A percentile compares a stretch with the other conserved stretches of the same genome.
These are phyloP conservation scores for Trichomalopsis sarcophagae DNA, from an alignment of 1,140 invertebrate species.

Conservation along the genomic window DNA sequence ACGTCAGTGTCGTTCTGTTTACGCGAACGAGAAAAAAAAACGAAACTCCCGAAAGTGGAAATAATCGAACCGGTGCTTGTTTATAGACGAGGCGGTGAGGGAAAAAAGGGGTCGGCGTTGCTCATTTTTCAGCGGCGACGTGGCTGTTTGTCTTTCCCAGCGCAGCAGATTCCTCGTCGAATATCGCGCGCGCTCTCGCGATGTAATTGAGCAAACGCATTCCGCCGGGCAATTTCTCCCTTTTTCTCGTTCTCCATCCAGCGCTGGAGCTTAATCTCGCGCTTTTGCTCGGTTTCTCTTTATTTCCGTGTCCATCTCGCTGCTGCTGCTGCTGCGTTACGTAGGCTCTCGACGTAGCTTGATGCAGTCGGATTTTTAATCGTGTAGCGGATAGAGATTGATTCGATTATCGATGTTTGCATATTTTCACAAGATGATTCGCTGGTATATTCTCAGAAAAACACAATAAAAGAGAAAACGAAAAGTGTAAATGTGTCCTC, in stretches of 20 bases:
- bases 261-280: slow-evolving; percentile 31
- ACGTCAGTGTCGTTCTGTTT: too few species aligned
- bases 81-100: slow-evolving; percentile 15
- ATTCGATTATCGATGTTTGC: neutral
- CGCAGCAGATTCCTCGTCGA: slow-evolving; percentile 37
- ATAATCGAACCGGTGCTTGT: slow-evolving; percentile 53
- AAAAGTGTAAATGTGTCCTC: slow-evolving; percentile 48
- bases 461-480: neutral
- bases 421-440: too few species aligned
- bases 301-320: slow-evolving; percentile 23
- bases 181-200: slow-evolving; percentile 32
- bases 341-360: neutral
- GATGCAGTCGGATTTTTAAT: neutral
- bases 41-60: slow-evolving; percentile 52
- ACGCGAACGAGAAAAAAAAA: neutral
- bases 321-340: neutral
- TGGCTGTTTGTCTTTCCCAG: slow-evolving; percentile 35
- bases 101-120: neutral
- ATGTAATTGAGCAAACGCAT: slow-evolving; percentile 53
- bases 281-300: slow-evolving; percentile 15
- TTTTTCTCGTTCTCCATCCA: slow-evolving; percentile 29
- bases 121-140: slow-evolving; percentile 27
- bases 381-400: neutral
- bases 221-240: slow-evolving; percentile 36
- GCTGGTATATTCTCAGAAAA: too few species aligned